Percentiles rank a stretch among this genome's conserved stretches.
These are phyloP conservation scores for Eupelmus urozonus DNA, from an alignment of 2,888 invertebrate species.

Conservation along the genomic window DNA sequence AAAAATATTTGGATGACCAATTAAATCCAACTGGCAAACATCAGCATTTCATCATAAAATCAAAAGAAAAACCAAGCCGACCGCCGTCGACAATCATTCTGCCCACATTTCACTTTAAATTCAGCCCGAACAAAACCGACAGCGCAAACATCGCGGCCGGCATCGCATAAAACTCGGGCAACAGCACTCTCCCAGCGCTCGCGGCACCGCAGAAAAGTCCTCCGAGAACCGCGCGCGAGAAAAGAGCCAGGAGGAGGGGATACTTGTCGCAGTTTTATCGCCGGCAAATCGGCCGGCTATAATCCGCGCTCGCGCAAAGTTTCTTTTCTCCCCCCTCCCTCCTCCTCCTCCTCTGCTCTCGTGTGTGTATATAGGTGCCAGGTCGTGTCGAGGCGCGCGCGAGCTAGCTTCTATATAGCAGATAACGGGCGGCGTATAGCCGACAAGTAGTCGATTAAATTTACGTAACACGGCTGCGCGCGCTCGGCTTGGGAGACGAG, in stretches of 20 bases:
- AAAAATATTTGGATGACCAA: too few species aligned
- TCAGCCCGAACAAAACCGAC: too few species aligned
- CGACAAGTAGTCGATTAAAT: conserved; percentile 68
- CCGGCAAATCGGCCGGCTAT: conserved; percentile 46
- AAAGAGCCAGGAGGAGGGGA: background rate
- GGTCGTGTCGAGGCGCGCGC: conserved; percentile 26
- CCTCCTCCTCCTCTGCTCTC: background rate
- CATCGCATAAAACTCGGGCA: too few species aligned
- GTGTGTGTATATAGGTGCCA: conserved; percentile 29
- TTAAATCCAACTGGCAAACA: too few species aligned
- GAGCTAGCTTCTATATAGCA: conserved; percentile 6
- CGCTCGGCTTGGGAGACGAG: background rate
- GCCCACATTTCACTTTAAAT: too few species aligned
- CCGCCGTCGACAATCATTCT: too few species aligned
- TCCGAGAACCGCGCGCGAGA: background rate
- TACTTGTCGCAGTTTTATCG: conserved; percentile 47
- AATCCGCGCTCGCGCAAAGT: conserved; percentile 41
- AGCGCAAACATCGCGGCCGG: too few species aligned
- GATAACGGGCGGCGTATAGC: conserved; percentile 59
- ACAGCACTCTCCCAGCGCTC: too few species aligned
- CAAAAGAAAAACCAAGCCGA: too few species aligned
- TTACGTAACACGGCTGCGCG: conserved; percentile 69
- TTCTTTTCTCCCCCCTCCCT: conserved; percentile 7
- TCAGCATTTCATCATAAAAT: too few species aligned
- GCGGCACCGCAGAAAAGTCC: too few species aligned